Conservation (phyloP, 2,888 invertebrate genomes). For the Mycalesis mineus region DNA sequence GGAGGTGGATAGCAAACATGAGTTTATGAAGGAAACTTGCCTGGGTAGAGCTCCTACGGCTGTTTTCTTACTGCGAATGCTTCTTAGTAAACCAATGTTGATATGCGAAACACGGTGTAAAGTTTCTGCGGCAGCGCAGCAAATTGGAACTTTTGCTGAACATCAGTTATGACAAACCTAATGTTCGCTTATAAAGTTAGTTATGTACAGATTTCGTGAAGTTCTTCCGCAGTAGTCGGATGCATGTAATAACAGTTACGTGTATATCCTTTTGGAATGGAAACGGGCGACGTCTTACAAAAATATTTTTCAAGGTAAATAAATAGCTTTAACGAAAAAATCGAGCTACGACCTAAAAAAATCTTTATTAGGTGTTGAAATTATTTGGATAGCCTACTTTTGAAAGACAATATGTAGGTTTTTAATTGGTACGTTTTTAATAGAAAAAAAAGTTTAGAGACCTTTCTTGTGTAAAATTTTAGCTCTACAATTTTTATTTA, state of each 20-base stretch:
- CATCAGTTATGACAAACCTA: conserved; percentile 29
- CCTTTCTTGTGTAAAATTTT: too few species aligned
- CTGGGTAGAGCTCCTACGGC: conserved; percentile 25
- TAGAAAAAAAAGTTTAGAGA: not conserved
- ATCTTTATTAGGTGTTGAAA: too few species aligned
- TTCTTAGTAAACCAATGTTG: conserved; percentile 30
- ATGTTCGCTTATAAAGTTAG: conserved; percentile 23
- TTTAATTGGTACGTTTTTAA: not conserved
- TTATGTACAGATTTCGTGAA: conserved; percentile 17
- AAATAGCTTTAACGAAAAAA: too few species aligned
- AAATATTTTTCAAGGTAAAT: too few species aligned
- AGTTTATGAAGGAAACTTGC: conserved; percentile 34
- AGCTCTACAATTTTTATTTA: too few species aligned
- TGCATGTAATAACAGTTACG: conserved; percentile 2
- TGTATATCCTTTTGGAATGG: too few species aligned
- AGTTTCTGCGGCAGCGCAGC: conserved; percentile 31
- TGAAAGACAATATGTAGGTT: too few species aligned
- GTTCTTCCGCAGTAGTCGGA: not conserved
- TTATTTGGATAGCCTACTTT: too few species aligned
- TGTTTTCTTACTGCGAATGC: conserved; percentile 31
- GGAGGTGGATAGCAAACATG: conserved; percentile 31
- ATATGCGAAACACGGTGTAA: conserved; percentile 31
- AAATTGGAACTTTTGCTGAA: conserved; percentile 31
- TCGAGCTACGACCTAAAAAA: too few species aligned
- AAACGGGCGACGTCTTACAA: too few species aligned